These are phyloP conservation scores for Myotis vivesi DNA, from an alignment of 2,797 vertebrate genomes.

Conservation along the genomic window DNA sequence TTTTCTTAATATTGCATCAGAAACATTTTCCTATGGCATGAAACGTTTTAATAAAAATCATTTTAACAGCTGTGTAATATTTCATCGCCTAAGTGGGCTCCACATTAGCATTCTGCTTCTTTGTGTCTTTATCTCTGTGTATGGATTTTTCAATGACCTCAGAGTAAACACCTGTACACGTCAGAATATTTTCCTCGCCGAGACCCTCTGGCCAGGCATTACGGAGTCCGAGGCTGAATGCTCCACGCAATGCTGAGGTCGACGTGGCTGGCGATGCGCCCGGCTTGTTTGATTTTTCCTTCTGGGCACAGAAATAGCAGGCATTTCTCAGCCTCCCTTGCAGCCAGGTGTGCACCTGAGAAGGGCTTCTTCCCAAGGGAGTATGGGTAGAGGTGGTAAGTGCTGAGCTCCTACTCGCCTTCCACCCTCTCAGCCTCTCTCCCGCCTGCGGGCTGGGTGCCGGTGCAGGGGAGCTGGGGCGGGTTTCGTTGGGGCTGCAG, in stretches of 20 bases:
- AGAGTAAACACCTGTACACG: not conserved
- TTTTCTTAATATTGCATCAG: not conserved
- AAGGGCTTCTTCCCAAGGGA: not conserved
- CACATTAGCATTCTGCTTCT: not conserved
- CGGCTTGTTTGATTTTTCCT: constrained; percentile 35
- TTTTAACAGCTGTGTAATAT: constrained; percentile 12
- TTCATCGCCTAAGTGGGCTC: not conserved
- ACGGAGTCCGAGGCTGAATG: not conserved
- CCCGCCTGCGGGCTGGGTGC: not conserved
- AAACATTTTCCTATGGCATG: not conserved
- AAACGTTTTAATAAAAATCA: not conserved
- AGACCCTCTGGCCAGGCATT: not conserved
- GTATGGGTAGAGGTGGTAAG: not conserved
- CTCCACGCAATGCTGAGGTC: not conserved
- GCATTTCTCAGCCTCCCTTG: not conserved
- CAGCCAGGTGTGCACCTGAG: not conserved
- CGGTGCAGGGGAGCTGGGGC: not conserved
- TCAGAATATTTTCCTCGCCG: not conserved
- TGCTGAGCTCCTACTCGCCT: not conserved
- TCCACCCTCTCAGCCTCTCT: not conserved
- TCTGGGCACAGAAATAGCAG: not conserved
- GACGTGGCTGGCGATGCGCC: not conserved
- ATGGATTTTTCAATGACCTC: not conserved
- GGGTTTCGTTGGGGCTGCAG: not conserved
- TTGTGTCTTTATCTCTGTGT: not conserved